Conservation (phyloP, 2,797 vertebrate species). For the Sardinella longiceps region DNA sequence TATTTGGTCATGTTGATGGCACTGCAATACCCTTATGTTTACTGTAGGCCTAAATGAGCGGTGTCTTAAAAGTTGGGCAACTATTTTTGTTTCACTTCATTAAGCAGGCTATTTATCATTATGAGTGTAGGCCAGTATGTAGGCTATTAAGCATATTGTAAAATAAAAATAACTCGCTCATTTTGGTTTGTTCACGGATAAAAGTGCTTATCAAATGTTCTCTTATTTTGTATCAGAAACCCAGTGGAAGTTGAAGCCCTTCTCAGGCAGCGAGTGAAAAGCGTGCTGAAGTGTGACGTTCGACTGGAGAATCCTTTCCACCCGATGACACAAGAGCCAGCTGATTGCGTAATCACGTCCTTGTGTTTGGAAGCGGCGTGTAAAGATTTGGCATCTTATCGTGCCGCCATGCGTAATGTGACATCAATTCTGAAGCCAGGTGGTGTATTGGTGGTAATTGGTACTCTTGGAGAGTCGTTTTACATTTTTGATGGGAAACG, state of each 20-base stretch:
- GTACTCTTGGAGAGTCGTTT: conserved; percentile 64
- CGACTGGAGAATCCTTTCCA: too few relatives aligned
- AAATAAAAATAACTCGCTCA: too few relatives aligned
- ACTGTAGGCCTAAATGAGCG: too few relatives aligned
- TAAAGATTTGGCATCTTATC: conserved; percentile 56
- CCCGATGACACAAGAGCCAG: too few relatives aligned
- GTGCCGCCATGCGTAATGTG: conserved; percentile 55
- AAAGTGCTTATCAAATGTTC: neutral
- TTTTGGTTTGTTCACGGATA: neutral
- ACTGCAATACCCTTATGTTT: neutral
- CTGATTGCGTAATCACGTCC: too few relatives aligned
- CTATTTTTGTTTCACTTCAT: too few relatives aligned
- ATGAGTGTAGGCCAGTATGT: too few relatives aligned
- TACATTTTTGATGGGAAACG: conserved; percentile 55
- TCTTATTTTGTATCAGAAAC: conserved; percentile 26
- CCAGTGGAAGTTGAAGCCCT: conserved; percentile 62
- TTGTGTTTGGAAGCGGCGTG: conserved; percentile 69
- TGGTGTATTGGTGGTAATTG: conserved; percentile 62
- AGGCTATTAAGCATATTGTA: too few relatives aligned
- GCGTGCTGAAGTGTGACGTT: too few relatives aligned
- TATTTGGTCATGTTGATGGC: neutral
- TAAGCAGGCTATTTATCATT: too few relatives aligned
- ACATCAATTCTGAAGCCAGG: conserved; percentile 61
- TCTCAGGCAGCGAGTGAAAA: too few relatives aligned
- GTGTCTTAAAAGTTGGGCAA: too few relatives aligned